Evolutionary conservation across 2,888 invertebrate species (phyloP).

Genomic region (Lithosia quadra): DNA sequence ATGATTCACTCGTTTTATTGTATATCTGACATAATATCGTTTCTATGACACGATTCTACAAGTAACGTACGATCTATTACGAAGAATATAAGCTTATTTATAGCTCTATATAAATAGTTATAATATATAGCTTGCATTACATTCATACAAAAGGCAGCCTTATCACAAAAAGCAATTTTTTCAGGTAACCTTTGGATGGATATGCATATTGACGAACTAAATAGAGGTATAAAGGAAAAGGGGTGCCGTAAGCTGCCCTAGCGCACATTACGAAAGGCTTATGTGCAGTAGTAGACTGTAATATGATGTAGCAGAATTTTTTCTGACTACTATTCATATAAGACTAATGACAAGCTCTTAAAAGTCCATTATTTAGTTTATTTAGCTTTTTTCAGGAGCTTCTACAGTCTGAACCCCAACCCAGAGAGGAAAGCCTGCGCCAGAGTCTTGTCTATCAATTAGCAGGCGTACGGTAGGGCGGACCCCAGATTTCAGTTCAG

Average conservation of each 20-base stretch:
- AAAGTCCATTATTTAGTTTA: no score
- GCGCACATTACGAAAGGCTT: not conserved
- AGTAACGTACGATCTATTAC: conserved; percentile 25
- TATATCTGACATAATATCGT: conserved; percentile 47
- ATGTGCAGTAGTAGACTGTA: not conserved
- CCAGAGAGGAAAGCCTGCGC: no score
- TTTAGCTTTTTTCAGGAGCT: not conserved
- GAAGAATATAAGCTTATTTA: conserved; percentile 20
- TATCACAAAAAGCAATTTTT: not conserved
- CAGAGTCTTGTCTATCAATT: no score
- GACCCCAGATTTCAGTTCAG: not conserved
- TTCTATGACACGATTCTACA: conserved; percentile 20
- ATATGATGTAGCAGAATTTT: not conserved
- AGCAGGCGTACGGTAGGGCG: not conserved
- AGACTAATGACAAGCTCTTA: not conserved
- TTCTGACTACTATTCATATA: not conserved
- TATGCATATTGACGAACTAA: not conserved
- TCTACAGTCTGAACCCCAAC: no score
- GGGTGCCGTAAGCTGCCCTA: no score
- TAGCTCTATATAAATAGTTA: not conserved
- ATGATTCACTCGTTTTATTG: conserved; percentile 50
- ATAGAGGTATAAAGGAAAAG: not conserved
- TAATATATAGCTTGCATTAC: not conserved
- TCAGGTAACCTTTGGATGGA: not conserved
- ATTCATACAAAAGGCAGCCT: not conserved